Conservation (phyloP, 2,113 vertebrate genomes). For the Oncorhynchus masou region DNA sequence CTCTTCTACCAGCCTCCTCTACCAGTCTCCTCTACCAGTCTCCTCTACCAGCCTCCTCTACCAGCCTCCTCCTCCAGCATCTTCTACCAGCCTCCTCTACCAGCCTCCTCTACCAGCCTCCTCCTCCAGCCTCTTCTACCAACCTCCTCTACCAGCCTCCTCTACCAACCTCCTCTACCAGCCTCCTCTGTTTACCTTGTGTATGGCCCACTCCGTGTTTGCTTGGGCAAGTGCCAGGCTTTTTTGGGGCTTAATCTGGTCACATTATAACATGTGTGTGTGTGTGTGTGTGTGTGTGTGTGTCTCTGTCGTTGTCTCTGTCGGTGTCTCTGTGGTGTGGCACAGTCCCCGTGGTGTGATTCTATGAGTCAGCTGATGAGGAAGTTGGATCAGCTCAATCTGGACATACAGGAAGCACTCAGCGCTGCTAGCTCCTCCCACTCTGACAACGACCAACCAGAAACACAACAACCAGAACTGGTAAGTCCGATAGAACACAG, state of each 20-base stretch:
- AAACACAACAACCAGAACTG: conserved; percentile 24
- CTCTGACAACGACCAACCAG: conserved; percentile 52
- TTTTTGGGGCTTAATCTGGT: not conserved
- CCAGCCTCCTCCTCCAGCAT: too few relatives aligned
- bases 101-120: too few relatives aligned
- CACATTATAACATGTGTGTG: not conserved
- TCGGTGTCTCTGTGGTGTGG: too few relatives aligned
- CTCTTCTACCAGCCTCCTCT: too few relatives aligned
- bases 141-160: too few relatives aligned
- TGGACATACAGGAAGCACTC: conserved; percentile 73
- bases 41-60: too few relatives aligned
- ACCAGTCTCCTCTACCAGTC: too few relatives aligned
- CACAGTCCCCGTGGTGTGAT: conserved; percentile 59
- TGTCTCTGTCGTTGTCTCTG: conserved; percentile 16
- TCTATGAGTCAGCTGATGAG: conserved; percentile 78
- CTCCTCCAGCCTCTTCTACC: too few relatives aligned
- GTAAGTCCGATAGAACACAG: conserved; percentile 55
- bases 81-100: too few relatives aligned
- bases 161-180: too few relatives aligned
- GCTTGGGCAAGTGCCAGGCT: not conserved
- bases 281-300: conserved; percentile 11
- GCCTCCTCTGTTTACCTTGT: too few relatives aligned
- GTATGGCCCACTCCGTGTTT: too few relatives aligned
- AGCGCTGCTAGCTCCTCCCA: conserved; percentile 52
- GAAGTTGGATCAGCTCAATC: conserved; percentile 76